phyloP scores from a whole-genome alignment of 2,888 invertebrate species.

The Hypercompe scribonia region DNA sequence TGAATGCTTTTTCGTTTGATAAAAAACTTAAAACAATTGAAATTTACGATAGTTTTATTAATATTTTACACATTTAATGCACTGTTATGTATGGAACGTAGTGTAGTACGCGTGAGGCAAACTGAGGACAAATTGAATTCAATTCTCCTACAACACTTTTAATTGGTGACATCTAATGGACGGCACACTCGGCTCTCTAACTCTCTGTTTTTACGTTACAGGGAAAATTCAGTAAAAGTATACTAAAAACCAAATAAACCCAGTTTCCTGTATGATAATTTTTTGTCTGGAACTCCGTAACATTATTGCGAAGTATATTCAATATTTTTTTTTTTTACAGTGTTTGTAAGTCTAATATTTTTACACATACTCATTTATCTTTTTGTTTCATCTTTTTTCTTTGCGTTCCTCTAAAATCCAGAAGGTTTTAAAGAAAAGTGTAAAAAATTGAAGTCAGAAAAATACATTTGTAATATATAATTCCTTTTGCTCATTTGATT shows the following conservation, averaged over 20 bases:
- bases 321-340: slow-evolving; percentile 38
- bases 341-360: slow-evolving; percentile 20
- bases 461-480: slow-evolving; percentile 39
- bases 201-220: slow-evolving; percentile 23
- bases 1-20: slow-evolving; percentile 28
- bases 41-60: slow-evolving; percentile 37
- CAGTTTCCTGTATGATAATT: slow-evolving; percentile 11
- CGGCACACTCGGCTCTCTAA: slow-evolving; percentile 28
- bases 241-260: neutral
- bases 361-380: slow-evolving; percentile 41
- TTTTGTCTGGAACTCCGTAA: slow-evolving; percentile 16
- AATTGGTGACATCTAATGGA: slow-evolving; percentile 64
- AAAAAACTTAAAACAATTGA: slow-evolving; percentile 35
- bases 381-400: slow-evolving; percentile 29
- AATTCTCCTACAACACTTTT: slow-evolving; percentile 58
- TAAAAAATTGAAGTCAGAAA: slow-evolving; percentile 45
- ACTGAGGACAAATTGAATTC: slow-evolving; percentile 63
- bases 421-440: slow-evolving; percentile 23
- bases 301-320: slow-evolving; percentile 14
- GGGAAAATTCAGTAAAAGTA: slow-evolving; percentile 9
- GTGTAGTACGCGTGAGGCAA: slow-evolving; percentile 41
- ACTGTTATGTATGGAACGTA: slow-evolving; percentile 33
- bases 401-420: too few relatives aligned
- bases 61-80: slow-evolving; percentile 40
- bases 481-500: slow-evolving; percentile 33